Evolutionary conservation across 2,888 invertebrate species (phyloP), one percentile per base, ranked within the genome.

Genomic region (Digitonthophagus gazella): DNA sequence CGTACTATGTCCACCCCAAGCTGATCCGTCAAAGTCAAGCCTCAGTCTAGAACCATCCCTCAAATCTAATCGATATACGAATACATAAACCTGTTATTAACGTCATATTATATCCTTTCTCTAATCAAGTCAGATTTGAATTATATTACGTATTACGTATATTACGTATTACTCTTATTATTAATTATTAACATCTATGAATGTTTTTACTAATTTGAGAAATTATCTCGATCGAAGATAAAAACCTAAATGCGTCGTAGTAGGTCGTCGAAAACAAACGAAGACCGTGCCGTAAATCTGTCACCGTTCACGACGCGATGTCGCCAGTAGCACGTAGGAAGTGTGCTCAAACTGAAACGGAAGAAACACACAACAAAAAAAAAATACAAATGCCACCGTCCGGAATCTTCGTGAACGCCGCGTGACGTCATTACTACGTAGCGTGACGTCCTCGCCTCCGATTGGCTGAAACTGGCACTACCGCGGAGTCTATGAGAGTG

Each of bases 391-490:
- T 20, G 18, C 20, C 18, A n/a, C 18, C 19, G 14, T 61, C 61
- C 15, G 61, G 61, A 61, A 61, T 61, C 61, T 61, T 61, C 61
- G 16, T 19, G 61, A 20, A 61, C 18, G 18, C 20, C 15, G n/a
- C 19, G 61, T 61, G 16, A 20, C 61, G 19, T 61, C 61, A 19
- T 61, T 18, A n/a, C 61, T 58, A 79, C 80, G 79, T 78, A 74
- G 71, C 67, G 71, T 76, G 78, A 78, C 78, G 78, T 77, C 71
- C 71, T 69, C 72, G 67, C 6, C 64, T 75, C 72, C 71, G 65
- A 80, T 80, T 80, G 80, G 80, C 70, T 68, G 71, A 54, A 67
- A 44, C 8, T 44, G 11, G 28, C 28, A 44, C 8, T 11, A 44
- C 28, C 28, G 28, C 28, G 28, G 28, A 44, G 28, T 44, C 28